Evolutionary conservation across 2,888 invertebrate species (phyloP).

Genomic region (Brenthis hecate): DNA sequence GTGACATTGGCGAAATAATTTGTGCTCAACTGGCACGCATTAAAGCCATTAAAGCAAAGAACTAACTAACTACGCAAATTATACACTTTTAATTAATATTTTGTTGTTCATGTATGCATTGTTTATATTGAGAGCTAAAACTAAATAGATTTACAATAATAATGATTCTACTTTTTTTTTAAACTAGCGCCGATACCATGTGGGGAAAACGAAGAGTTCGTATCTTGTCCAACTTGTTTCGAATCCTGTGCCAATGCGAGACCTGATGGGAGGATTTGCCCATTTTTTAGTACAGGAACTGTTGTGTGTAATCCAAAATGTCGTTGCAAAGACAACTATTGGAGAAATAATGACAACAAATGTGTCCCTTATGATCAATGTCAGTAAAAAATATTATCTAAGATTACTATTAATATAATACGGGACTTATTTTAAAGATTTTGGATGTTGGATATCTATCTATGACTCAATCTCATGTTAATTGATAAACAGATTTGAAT

Average conservation of each 20-base stretch:
- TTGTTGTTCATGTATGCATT: no score
- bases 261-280: conserved; percentile 30
- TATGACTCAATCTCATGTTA: no score
- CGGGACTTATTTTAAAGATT: no score
- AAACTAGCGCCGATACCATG: conserved; percentile 34
- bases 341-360: conserved; percentile 41
- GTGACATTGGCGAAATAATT: no score
- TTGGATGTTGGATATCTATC: no score
- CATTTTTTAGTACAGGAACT: not conserved
- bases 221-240: conserved; percentile 34
- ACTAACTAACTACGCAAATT: no score
- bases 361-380: conserved; percentile 45
- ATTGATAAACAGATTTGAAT: no score
- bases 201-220: conserved; percentile 30
- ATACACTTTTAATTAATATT: no score
- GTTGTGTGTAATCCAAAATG: conserved; percentile 50
- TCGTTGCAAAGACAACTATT: conserved; percentile 50
- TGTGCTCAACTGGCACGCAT: no score
- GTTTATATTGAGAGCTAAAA: not conserved
- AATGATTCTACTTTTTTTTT: not conserved
- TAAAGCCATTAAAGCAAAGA: no score
- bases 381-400: conserved; percentile 8
- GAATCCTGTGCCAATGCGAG: conserved; percentile 32
- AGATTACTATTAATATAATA: not conserved
- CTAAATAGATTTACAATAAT: not conserved